Evolutionary conservation across 2,797 vertebrate species (phyloP), one percentile per base, ranked within the genome.

Genomic region (Cyprinella venusta): DNA sequence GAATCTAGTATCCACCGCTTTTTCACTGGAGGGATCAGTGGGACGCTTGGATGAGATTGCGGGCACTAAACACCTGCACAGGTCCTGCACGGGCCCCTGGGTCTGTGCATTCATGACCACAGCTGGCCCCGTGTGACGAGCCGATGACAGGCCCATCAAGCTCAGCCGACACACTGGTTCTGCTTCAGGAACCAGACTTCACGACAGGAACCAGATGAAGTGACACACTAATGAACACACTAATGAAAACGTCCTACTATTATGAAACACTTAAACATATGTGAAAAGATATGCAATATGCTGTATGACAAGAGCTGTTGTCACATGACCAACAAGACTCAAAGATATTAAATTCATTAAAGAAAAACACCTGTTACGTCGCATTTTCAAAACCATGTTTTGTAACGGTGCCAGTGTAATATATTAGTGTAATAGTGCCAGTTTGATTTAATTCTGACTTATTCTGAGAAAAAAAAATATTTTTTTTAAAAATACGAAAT

Each of bases 1-100:
- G 45, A 45, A 45, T 5, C 45, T 13, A 45, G 13, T 69, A 72
- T 77, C 2, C 38, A 13, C 1, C 1, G 10, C 40, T 77, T 63
- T 64, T 33, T 16, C 18, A 12, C 15, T 19, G 0, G 24, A 26
- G 15, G 5, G 24, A 61, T 63, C 26, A 6, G 24, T 16, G 59
- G 6, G 59, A 13, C 1, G 59, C 59, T 38, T 36, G 16, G 5
- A 26, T 30, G 24, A 61, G 26, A n/a, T 79, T 13, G 10, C 16
- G 16, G 82, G 70, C 42, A 12, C 10, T 83, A 56, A 77, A 84
- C 82, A 86, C 82, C 87, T 88, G 87, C 21, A 36, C 0, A 36
- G 36, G 36, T 36, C 36, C 36, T 36, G 36, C 36, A 36, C 5
- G 9, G 40, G 72, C 16, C 82, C 74, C 45, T 15, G 45, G 4